phyloP scores from a whole-genome alignment of 2,797 vertebrate species.

The Catharus ustulatus region DNA sequence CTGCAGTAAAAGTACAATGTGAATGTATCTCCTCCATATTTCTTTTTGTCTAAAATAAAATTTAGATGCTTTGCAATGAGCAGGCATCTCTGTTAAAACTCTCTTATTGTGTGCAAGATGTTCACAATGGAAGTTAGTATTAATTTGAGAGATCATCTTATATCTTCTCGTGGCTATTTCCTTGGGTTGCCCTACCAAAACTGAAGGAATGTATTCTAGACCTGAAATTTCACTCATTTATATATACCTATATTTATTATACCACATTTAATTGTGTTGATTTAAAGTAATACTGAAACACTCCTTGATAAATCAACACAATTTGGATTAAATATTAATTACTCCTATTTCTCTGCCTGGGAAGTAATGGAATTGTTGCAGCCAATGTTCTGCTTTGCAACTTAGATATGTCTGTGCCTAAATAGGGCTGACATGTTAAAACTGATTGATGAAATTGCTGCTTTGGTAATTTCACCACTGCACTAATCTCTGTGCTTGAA shows the following conservation, averaged over 20 bases:
- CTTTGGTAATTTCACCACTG: not conserved
- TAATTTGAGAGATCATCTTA: not conserved
- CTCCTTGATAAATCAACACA: not conserved
- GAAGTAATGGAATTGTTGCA: not conserved
- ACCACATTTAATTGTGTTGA: no score
- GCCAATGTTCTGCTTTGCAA: not conserved
- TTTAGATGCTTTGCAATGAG: not conserved
- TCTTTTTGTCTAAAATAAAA: not conserved
- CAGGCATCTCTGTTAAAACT: not conserved
- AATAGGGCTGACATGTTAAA: not conserved
- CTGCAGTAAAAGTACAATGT: not conserved
- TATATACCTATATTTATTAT: no score
- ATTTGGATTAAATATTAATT: not conserved
- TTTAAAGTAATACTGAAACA: not conserved
- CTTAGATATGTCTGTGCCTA: not conserved
- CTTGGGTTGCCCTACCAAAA: not conserved
- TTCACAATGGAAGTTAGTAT: not conserved
- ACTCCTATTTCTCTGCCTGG: not conserved
- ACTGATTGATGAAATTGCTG: not conserved
- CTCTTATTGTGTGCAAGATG: not conserved
- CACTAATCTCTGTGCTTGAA: not conserved
- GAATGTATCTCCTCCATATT: not conserved
- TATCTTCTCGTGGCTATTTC: not conserved
- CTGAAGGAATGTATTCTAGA: not conserved
- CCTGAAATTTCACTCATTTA: not conserved